phyloP scores from a whole-genome alignment of 1,140 invertebrate genomes.

The Brachionus plicatilis region DNA sequence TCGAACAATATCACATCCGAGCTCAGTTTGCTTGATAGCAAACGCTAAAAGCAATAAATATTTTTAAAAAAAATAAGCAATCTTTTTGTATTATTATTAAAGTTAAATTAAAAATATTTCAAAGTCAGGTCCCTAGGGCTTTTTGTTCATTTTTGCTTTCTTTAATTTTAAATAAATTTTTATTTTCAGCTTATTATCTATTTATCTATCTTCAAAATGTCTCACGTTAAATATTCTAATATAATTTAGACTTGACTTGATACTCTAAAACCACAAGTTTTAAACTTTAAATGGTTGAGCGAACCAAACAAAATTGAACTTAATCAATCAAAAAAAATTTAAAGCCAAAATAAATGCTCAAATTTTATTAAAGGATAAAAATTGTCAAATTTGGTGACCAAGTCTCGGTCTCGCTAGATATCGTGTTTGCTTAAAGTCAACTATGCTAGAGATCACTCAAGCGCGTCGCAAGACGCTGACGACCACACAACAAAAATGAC shows the following conservation, averaged over 20 bases:
- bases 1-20: conserved; percentile 79
- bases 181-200: background rate
- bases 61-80: conserved; percentile 52
- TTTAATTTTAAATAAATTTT: background rate
- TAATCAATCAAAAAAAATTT: conserved; percentile 22
- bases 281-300: background rate
- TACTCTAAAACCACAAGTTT: background rate
- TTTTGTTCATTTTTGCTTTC: conserved; percentile 2
- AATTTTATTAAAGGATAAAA: conserved; percentile 12
- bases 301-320: background rate
- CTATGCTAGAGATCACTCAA: background rate
- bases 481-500: background rate
- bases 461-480: background rate
- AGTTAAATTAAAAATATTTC: background rate
- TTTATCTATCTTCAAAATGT: background rate
- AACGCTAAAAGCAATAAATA: conserved; percentile 10
- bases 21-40: conserved; percentile 64
- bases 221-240: background rate
- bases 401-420: background rate
- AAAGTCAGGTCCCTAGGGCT: background rate
- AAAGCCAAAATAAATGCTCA: background rate
- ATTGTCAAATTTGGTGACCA: background rate
- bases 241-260: background rate
- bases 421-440: conserved; percentile 6
- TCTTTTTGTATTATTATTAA: conserved; percentile 46